Base-by-base conservation (phyloP, 2,113 vertebrate genomes). In the Eidolon helvum region DNA sequence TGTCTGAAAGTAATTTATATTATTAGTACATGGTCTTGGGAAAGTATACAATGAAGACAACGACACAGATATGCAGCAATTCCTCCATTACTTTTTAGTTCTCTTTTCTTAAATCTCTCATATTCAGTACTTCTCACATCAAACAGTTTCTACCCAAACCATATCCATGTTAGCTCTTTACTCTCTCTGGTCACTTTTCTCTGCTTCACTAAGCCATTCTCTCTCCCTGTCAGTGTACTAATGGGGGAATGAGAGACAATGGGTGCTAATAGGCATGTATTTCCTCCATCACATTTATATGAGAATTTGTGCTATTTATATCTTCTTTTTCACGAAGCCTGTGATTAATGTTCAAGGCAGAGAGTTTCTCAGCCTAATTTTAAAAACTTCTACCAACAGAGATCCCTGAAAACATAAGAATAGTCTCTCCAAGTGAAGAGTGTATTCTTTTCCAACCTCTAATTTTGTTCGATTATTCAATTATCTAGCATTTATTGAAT, bases 311-410 rank as follows among this genome's bases (percentile, higher is more conserved):
- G 24, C 28, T 50, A 80, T 78, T 69, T 72, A 19, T 40, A 82
- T n/a, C 57, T 83, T 68, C 89, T 85, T 48, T 33, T 43, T 87
- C 35, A 63, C 4, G 35, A 69, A 43, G 40, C 40, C 40, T 35
- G 43, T 61, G 84, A 88, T 88, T 93, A 50, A 33, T 68, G 69
- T 48, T 92, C 59, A 92, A 97, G 63, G 72, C 63, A 28, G 28
- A 96, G 63, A 79, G 19, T 1, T 72, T 90, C 59, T 50, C 26
- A n/a, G 79, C 33, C 40, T 53, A 28, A 79, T 74, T n/a, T 90
- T 79, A 87, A 65, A 96, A 88, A 79, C 28, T 59, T 69, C 35
- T 71, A 84, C 74, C 50, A 85, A 78, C 26, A 89, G 84, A 84
- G 45, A 69, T 28, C 14, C 22, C 14, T 18, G 35, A 28, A 74